A percentile compares a stretch with the other conserved stretches of the same genome.
Evolutionary conservation across 1,140 invertebrate species (phyloP).

Genomic region (Cephus cinctus): DNA sequence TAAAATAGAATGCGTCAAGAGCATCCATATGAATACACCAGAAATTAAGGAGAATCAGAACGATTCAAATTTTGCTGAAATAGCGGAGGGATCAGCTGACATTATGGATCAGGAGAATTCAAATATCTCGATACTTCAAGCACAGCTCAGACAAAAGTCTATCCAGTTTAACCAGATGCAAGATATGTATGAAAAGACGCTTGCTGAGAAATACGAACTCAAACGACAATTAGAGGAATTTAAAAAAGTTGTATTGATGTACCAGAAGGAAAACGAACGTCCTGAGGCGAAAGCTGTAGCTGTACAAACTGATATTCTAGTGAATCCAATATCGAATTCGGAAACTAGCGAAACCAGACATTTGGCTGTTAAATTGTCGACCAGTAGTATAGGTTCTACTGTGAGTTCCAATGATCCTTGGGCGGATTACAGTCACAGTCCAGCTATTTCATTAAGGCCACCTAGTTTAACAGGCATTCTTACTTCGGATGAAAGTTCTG

Average conservation of each 20-base stretch:
- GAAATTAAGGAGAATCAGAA: neutral
- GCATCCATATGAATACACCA: slow-evolving; percentile 7
- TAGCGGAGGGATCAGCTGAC: slow-evolving; percentile 7
- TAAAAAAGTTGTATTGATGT: slow-evolving; percentile 26
- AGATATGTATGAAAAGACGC: slow-evolving; percentile 33
- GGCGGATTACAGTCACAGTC: slow-evolving; percentile 39
- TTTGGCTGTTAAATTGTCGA: slow-evolving; percentile 12
- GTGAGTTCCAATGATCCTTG: slow-evolving; percentile 42
- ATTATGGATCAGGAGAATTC: slow-evolving; percentile 11
- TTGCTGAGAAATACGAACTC: slow-evolving; percentile 36
- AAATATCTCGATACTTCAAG: slow-evolving; percentile 21
- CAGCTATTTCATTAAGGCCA: slow-evolving; percentile 32
- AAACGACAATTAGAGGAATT: slow-evolving; percentile 36
- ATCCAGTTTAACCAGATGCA: slow-evolving; percentile 25
- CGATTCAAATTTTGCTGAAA: neutral
- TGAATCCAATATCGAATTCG: neutral
- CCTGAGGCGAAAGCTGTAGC: slow-evolving; percentile 21
- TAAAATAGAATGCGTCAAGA: slow-evolving; percentile 25
- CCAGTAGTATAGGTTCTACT: slow-evolving; percentile 27
- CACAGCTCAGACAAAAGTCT: slow-evolving; percentile 25
- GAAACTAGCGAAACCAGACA: neutral
- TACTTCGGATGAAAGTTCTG: slow-evolving; percentile 34
- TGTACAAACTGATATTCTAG: slow-evolving; percentile 32
- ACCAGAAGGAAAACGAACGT: slow-evolving; percentile 20
- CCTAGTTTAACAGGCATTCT: slow-evolving; percentile 31